A percentile compares a stretch with the other conserved stretches of the same genome.
phyloP scores from a whole-genome alignment of 2,888 invertebrate species.

The Drosophila ezoana region DNA sequence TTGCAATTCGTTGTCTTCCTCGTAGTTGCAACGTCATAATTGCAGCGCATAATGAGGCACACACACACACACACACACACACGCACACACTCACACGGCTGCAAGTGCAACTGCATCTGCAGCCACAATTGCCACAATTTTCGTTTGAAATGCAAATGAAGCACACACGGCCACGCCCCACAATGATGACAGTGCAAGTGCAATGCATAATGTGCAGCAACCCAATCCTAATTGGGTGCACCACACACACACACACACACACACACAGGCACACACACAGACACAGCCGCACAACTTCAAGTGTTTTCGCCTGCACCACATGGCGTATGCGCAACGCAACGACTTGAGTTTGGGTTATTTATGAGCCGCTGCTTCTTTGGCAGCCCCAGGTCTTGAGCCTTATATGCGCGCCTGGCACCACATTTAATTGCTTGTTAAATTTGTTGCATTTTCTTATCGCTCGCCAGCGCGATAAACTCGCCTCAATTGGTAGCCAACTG shows the following conservation, averaged over 20 bases:
- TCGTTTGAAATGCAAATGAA: slow-evolving; percentile 84
- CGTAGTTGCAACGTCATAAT: slow-evolving; percentile 74
- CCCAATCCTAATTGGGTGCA: slow-evolving; percentile 73
- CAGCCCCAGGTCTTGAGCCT: slow-evolving; percentile 37
- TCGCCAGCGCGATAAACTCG: slow-evolving; percentile 30
- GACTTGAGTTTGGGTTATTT: slow-evolving; percentile 42
- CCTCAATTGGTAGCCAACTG: slow-evolving; percentile 31
- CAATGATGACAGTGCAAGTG: slow-evolving; percentile 53
- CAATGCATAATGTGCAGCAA: slow-evolving; percentile 61
- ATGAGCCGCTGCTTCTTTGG: slow-evolving; percentile 61
- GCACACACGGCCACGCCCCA: slow-evolving; percentile 58
- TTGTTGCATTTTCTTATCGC: slow-evolving; percentile 55
- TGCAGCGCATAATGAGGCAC: slow-evolving; percentile 79
- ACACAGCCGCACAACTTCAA: slow-evolving; percentile 28
- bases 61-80: slow-evolving; percentile 25
- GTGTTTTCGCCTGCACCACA: slow-evolving; percentile 43
- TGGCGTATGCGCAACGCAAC: slow-evolving; percentile 62
- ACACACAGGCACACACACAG: slow-evolving; percentile 24
- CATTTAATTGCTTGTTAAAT: slow-evolving; percentile 59
- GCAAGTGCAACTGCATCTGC: slow-evolving; percentile 47
- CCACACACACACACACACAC: slow-evolving; percentile 42
- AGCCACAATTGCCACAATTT: slow-evolving; percentile 50
- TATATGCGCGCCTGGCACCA: slow-evolving; percentile 19
- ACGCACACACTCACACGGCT: slow-evolving; percentile 30
- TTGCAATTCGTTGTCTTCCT: slow-evolving; percentile 70